phyloP scores from a whole-genome alignment of 2,113 vertebrate species.

The Pelodiscus sinensis region DNA sequence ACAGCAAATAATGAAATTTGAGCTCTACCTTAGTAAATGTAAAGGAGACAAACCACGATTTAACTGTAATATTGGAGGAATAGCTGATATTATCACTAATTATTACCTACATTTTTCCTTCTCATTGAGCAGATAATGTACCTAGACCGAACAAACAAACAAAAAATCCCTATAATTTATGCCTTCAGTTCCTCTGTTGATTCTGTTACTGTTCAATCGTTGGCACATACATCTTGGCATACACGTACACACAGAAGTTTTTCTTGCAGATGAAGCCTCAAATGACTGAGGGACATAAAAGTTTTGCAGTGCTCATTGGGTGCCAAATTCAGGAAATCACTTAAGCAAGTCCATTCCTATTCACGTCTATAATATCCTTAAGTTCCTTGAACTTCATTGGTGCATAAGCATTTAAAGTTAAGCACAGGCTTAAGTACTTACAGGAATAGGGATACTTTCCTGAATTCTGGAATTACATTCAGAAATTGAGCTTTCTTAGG shows the following conservation, averaged over 20 bases:
- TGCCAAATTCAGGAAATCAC: neutral
- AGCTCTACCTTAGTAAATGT: neutral
- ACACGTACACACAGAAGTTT: neutral
- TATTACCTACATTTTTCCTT: neutral
- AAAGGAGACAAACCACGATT: neutral
- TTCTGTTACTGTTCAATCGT: neutral
- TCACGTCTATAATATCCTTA: neutral
- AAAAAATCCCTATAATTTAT: neutral
- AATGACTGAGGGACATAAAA: neutral
- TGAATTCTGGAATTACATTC: neutral
- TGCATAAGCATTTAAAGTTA: neutral
- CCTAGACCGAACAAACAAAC: neutral
- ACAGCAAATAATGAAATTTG: neutral
- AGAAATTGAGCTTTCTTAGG: neutral
- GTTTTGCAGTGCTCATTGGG: neutral
- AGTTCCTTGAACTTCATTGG: too few relatives aligned
- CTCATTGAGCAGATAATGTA: neutral
- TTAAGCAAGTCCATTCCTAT: neutral
- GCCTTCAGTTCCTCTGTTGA: neutral
- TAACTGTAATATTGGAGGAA: neutral
- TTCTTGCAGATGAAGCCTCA: neutral
- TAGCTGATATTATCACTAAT: neutral
- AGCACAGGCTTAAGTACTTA: neutral
- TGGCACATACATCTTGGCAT: neutral
- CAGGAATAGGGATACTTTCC: accelerated